Conservation (phyloP, 2,797 vertebrate genomes). For the Pteropus rufus region DNA sequence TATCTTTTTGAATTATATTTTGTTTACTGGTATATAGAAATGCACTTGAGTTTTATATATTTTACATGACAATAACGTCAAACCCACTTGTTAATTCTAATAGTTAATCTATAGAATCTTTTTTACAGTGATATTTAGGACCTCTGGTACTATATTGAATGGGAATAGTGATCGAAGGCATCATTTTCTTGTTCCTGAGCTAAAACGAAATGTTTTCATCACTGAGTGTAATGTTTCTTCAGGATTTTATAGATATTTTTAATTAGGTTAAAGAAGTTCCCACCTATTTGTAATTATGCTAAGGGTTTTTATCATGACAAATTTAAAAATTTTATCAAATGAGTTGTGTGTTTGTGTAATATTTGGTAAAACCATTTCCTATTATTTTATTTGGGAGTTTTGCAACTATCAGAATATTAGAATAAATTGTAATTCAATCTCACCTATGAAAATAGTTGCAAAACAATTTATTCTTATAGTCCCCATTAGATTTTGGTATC, state of each 20-base stretch:
- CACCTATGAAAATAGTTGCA: no score
- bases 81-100: not conserved
- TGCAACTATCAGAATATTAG: not conserved
- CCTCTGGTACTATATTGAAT: not conserved
- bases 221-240: not conserved
- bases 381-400: not conserved
- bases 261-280: not conserved
- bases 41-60: not conserved
- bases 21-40: conserved; percentile 9
- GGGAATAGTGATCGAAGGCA: not conserved
- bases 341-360: not conserved
- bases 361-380: not conserved
- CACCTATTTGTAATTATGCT: not conserved
- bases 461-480: not conserved
- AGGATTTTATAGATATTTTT: not conserved
- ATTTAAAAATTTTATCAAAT: not conserved
- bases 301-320: not conserved
- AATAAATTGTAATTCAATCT: no score
- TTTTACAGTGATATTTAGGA: not conserved
- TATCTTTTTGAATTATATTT: conserved; percentile 7
- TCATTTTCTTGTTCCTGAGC: not conserved
- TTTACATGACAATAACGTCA: not conserved
- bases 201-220: not conserved
- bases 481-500: not conserved
- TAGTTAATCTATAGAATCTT: not conserved